phyloP scores from a whole-genome alignment of 37 sponge, comb jelly and placozoan species.

The Oscarella lobularis region DNA sequence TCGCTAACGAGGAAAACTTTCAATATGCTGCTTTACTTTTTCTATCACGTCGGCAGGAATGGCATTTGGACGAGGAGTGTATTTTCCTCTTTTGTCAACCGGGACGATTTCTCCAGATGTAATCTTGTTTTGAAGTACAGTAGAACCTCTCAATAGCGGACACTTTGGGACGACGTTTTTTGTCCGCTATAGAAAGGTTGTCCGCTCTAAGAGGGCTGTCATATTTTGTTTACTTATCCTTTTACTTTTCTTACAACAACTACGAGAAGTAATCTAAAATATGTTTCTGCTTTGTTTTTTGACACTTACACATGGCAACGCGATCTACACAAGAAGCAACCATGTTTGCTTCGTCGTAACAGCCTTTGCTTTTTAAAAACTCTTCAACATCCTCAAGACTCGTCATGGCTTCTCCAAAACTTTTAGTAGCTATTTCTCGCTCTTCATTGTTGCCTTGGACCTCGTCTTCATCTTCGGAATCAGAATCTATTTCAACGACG shows the following conservation, averaged over 20 bases:
- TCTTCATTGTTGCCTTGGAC: conserved; percentile 1
- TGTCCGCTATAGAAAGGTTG: no score
- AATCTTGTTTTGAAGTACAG: no score
- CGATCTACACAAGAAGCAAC: no score
- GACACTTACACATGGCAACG: conserved; percentile 10
- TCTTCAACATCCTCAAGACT: conserved; percentile 13
- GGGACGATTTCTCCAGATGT: no score
- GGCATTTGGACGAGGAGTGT: no score
- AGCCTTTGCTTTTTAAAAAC: no score
- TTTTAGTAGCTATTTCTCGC: not conserved
- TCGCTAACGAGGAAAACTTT: no score
- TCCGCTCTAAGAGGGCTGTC: no score
- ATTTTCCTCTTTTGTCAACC: no score
- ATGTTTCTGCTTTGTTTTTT: conserved; percentile 4
- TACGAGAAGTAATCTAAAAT: conserved; percentile 14
- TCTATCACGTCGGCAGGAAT: no score
- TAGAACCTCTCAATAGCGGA: conserved; percentile 18
- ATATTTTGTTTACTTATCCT: not conserved
- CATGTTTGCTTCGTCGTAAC: no score
- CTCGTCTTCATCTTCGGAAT: not conserved
- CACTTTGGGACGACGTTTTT: conserved; percentile 9
- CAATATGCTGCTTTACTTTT: no score
- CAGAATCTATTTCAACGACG: not conserved
- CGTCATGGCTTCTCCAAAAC: conserved; percentile 8
- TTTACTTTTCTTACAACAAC: not conserved